These are phyloP conservation scores for Agonopterix alstromeriana DNA, from an alignment of 2,888 invertebrate species.

Conservation along the genomic window DNA sequence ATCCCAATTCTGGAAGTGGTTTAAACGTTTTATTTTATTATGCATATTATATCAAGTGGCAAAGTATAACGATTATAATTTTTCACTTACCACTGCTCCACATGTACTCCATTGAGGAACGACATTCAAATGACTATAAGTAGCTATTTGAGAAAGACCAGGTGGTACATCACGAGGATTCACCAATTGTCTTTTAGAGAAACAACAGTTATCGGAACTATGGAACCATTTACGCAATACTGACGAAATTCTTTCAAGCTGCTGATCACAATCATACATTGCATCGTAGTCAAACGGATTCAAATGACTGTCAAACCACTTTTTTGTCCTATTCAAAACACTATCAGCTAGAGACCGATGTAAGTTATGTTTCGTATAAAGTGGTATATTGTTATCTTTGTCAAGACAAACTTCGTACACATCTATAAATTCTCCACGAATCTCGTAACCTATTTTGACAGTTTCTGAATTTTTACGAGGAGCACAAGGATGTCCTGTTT, in stretches of 20 bases:
- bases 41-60: neutral
- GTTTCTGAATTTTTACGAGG: constrained; percentile 19
- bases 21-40: neutral
- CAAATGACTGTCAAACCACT: constrained; percentile 22
- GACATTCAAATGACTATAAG: constrained; percentile 37
- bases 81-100: constrained; percentile 1
- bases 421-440: constrained; percentile 12
- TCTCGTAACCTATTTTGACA: constrained; percentile 26
- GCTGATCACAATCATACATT: constrained; percentile 30
- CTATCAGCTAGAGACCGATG: constrained; percentile 16
- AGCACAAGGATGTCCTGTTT: constrained; percentile 20
- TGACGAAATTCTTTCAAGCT: constrained; percentile 19
- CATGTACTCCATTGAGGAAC: constrained; percentile 50
- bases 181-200: constrained; percentile 35
- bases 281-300: constrained; percentile 22
- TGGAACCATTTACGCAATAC: constrained; percentile 17
- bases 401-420: constrained; percentile 40
- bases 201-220: constrained; percentile 31
- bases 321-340: constrained; percentile 3
- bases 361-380: constrained; percentile 27
- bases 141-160: constrained; percentile 32
- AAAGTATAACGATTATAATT: neutral
- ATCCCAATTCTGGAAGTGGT: constrained; percentile 42
- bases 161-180: constrained; percentile 34
- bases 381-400: constrained; percentile 20